These are phyloP conservation scores for Salvelinus sp. DNA, from an alignment of 2,113 vertebrate species.

Conservation along the genomic window DNA sequence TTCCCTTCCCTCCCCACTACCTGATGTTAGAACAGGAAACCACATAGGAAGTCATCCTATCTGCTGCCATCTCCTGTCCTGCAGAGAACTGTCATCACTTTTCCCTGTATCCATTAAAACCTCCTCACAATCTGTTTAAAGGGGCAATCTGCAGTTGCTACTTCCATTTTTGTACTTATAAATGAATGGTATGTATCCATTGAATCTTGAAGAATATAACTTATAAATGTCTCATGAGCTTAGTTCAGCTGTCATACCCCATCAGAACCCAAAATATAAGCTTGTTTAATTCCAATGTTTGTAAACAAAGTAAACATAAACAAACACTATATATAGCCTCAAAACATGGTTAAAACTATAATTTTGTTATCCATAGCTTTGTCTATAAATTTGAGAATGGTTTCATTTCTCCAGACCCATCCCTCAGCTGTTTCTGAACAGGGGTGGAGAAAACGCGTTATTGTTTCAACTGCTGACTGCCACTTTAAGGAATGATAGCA, in stretches of 20 bases:
- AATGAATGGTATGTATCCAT: too few species aligned
- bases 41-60: conserved; percentile 50
- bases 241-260: too few species aligned
- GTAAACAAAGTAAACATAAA: too few species aligned
- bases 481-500: conserved; percentile 63
- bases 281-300: too few species aligned
- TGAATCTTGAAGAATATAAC: too few species aligned
- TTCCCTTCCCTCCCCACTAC: conserved; percentile 12
- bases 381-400: too few species aligned
- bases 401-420: background rate
- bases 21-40: conserved; percentile 18
- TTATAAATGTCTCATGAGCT: too few species aligned
- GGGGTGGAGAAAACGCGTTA: background rate
- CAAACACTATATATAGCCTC: too few species aligned
- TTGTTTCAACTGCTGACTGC: conserved; percentile 48
- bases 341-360: too few species aligned
- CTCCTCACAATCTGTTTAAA: background rate
- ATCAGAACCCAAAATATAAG: too few species aligned
- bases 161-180: too few species aligned
- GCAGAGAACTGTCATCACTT: conserved; percentile 62
- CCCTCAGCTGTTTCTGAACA: background rate
- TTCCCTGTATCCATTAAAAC: background rate
- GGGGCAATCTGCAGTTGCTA: background rate
- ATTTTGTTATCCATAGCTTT: too few species aligned
- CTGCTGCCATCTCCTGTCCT: conserved; percentile 52